Evolutionary conservation across 92 coral and sea anemone genomes (phyloP).

Genomic region (Porites rus): DNA sequence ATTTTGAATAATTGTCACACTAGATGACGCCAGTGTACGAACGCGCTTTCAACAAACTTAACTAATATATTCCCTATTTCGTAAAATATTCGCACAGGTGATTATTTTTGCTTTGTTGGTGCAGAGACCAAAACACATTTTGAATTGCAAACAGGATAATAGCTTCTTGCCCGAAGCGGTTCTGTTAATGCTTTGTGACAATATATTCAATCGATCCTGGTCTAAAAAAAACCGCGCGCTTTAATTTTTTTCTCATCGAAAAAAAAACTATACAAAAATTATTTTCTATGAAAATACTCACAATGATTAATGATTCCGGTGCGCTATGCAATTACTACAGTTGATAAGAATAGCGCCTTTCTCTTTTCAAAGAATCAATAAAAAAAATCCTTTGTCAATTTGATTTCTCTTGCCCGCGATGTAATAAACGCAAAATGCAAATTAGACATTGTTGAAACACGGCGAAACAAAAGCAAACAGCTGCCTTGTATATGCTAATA

Average conservation of each 20-base stretch:
- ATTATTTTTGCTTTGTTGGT: not conserved
- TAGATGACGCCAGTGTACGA: slow-evolving; percentile 11
- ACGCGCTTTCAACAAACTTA: not conserved
- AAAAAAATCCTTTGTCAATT: slow-evolving; percentile 35
- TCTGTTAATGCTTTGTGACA: not conserved
- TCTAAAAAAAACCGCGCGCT: not conserved
- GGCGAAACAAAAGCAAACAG: slow-evolving; percentile 7
- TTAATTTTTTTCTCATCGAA: not conserved
- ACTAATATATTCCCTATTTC: slow-evolving; percentile 34
- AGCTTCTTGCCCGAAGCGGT: slow-evolving; percentile 13
- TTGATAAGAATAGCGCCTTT: not conserved
- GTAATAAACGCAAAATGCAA: slow-evolving; percentile 39
- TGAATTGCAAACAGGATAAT: slow-evolving; percentile 17
- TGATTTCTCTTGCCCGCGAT: slow-evolving; percentile 18
- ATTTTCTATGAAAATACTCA: slow-evolving; percentile 18
- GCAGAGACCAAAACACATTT: not conserved
- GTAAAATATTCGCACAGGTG: slow-evolving; percentile 33
- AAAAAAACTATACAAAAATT: not conserved
- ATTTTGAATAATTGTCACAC: slow-evolving; percentile 38
- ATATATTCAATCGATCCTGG: not conserved
- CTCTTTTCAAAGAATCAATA: not conserved
- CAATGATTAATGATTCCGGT: slow-evolving; percentile 13
- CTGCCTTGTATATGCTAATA: slow-evolving; percentile 42
- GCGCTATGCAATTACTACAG: not conserved
- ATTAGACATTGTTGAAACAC: slow-evolving; percentile 28